These are phyloP conservation scores for Ostrea edulis DNA, from an alignment of 1,140 invertebrate species.

Conservation along the genomic window DNA sequence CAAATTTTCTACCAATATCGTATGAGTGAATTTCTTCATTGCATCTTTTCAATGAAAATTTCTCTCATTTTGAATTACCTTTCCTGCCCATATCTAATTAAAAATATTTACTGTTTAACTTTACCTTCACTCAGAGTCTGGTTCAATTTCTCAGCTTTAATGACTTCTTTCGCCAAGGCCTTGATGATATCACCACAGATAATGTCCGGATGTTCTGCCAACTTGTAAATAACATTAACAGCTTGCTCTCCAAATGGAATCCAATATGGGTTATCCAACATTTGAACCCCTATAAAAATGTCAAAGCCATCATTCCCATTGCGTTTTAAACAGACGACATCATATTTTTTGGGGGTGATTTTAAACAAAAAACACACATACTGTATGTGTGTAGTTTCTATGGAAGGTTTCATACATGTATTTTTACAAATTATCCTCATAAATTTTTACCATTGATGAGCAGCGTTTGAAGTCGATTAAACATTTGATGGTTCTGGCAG, in stretches of 20 bases:
- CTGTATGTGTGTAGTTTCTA: background rate
- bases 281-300: constrained; percentile 63
- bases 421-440: background rate
- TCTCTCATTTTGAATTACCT: too few species aligned
- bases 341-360: background rate
- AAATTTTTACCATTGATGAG: constrained; percentile 80
- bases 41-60: too few species aligned
- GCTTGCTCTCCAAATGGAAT: constrained; percentile 83
- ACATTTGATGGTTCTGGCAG: constrained; percentile 82
- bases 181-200: constrained; percentile 78
- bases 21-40: background rate
- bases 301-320: background rate
- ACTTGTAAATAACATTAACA: constrained; percentile 83
- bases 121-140: background rate
- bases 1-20: background rate
- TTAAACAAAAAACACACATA: too few species aligned
- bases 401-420: too few species aligned
- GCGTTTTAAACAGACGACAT: background rate
- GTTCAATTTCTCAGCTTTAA: constrained; percentile 36
- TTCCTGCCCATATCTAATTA: too few species aligned
- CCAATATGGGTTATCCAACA: constrained; percentile 80
- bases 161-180: constrained; percentile 60
- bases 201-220: constrained; percentile 81
- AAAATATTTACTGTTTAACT: background rate
- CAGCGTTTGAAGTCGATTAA: constrained; percentile 79